Base-by-base conservation (phyloP, 2,888 invertebrate species). In the Drosophila mercatorum region DNA sequence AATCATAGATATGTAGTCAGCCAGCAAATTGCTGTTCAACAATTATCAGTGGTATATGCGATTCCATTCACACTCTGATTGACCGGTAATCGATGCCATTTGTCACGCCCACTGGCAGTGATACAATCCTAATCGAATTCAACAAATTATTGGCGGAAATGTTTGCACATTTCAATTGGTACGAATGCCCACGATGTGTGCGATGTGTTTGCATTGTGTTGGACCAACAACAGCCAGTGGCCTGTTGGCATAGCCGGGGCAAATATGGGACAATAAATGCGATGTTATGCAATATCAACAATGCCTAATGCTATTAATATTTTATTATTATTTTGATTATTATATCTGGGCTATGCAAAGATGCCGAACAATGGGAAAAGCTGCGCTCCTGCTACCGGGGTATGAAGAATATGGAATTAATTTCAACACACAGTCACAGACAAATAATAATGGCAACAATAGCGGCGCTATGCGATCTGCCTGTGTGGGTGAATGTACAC, bases 251-350 rank as follows among this genome's bases (percentile, higher is more conserved):
- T 47, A 55, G 61, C 64, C n/a, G 40, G 41, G 53, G 55, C 38
- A 65, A 71, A 65, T 83, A 51, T 51, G 56, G 43, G 68, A 68
- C 79, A 76, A 77, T 76, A 76, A 77, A 61, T 73, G 68, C 66
- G 49, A 11, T 68, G 62, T 49, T 57, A 64, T 59, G 57, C 62
- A 17, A 51, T 49, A 57, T 46, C 63, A 80, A 86, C 72, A 83
- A 81, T 76, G 76, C 72, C 72, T 78, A 88, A 76, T 68, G 68
- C 73, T 68, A 83, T 89, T 87, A 85, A 89, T 85, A 83, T 83
- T 85, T 83, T 83, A 87, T 83, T 83, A 78, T 78, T 80, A 75
- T 34, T 34, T 4, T 85, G 72, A 68, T 75, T 81, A 75, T 78
- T 74, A 69, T 28, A 5, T 28, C 34, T 59, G 26, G 47, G 62